These are phyloP conservation scores for Monodelphis domestica DNA, from an alignment of 2,797 vertebrate genomes.

Conservation along the genomic window DNA sequence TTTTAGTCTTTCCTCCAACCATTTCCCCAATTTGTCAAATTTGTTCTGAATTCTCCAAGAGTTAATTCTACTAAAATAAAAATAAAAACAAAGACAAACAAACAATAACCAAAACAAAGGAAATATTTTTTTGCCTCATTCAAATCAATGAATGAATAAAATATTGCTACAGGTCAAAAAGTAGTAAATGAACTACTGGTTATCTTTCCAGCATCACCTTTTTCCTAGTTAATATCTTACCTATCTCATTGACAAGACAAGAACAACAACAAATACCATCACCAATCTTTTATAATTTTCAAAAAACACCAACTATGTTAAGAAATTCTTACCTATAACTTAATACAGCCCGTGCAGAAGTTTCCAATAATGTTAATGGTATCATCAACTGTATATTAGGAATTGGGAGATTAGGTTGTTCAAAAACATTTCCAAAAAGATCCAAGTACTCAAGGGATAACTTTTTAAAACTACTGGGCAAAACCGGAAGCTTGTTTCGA, in stretches of 20 bases:
- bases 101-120: slow-evolving; percentile 30
- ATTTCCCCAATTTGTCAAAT: slow-evolving; percentile 28
- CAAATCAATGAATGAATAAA: neutral
- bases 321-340: slow-evolving; percentile 88
- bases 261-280: neutral
- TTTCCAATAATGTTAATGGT: slow-evolving; percentile 91
- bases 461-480: slow-evolving; percentile 92
- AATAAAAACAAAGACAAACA: too few species aligned
- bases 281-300: neutral
- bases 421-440: slow-evolving; percentile 94
- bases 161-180: slow-evolving; percentile 4
- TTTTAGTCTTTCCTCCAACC: neutral
- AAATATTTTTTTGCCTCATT: neutral
- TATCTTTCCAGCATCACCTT: slow-evolving; percentile 10
- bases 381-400: slow-evolving; percentile 92
- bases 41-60: slow-evolving; percentile 20
- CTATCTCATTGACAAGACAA: slow-evolving; percentile 4
- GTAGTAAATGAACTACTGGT: neutral
- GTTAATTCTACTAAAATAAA: slow-evolving; percentile 11
- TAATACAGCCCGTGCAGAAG: slow-evolving; percentile 87
- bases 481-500: slow-evolving; percentile 91
- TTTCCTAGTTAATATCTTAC: slow-evolving; percentile 16
- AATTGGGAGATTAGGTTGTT: slow-evolving; percentile 88
- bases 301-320: slow-evolving; percentile 17
- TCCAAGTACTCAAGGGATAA: slow-evolving; percentile 94